phyloP scores from a whole-genome alignment of 2,888 invertebrate genomes.

The Psylliodes chrysocephalus region DNA sequence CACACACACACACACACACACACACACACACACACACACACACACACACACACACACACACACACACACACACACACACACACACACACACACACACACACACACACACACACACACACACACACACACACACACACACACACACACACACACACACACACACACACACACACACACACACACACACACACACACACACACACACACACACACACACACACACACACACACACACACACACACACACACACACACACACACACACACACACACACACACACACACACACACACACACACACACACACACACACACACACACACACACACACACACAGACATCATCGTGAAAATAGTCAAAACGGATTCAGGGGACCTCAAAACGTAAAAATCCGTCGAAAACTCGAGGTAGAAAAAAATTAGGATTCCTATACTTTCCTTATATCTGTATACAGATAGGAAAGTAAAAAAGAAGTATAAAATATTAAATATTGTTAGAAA shows the following conservation, averaged over 20 bases:
- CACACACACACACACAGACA: constrained; percentile 17
- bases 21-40: constrained; percentile 18
- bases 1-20: constrained; percentile 18
- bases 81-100: constrained; percentile 18
- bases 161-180: constrained; percentile 18
- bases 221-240: constrained; percentile 18
- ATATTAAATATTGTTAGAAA: too few relatives aligned
- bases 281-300: constrained; percentile 18
- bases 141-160: constrained; percentile 18
- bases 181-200: constrained; percentile 18
- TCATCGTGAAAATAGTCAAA: too few relatives aligned
- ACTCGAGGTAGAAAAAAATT: too few relatives aligned
- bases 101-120: constrained; percentile 18
- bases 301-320: constrained; percentile 18
- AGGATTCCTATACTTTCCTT: too few relatives aligned
- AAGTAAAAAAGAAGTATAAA: too few relatives aligned
- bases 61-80: constrained; percentile 18
- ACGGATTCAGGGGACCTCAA: too few relatives aligned
- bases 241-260: constrained; percentile 18
- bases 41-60: constrained; percentile 18
- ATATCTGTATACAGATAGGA: too few relatives aligned
- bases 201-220: constrained; percentile 18
- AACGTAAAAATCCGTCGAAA: too few relatives aligned
- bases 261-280: constrained; percentile 18
- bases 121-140: constrained; percentile 18